Base-by-base conservation (phyloP, 1,140 invertebrate genomes). In the Pomacea maculata region DNA sequence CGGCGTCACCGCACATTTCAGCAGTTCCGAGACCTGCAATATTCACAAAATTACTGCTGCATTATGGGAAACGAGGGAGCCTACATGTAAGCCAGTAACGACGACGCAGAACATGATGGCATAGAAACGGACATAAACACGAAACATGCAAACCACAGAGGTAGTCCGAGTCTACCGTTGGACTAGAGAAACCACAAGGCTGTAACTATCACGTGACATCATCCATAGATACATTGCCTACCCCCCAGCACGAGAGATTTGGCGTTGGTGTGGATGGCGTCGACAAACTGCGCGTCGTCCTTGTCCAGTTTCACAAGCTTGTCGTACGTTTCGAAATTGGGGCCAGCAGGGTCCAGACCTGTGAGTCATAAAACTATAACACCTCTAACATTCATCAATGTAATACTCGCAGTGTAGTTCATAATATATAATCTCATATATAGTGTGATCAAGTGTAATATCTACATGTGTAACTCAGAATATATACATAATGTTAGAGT, bases 261-360 rank as follows among this genome's bases (percentile, higher is more conserved):
- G 1, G 95, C 95, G 89, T 98, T 96, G 7, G 96, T 96, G 88
- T 98, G 97, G 81, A 97, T 95, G 3, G 96, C 93, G 87, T 88
- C 88, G 57, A 88, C 85, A 84, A 88, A 88, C 83, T 94, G 92
- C 5, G 97, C 96, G 88, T 98, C 97, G 17, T 94, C 94, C 19
- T 94, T 94, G 90, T 98, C 97, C 21, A 98, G 92, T 1, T 96
- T 93, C 0, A 97, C 96, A 83, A 96, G 93, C 11, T 94, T 93
- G 73, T 95, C 93, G 0, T 96, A 95, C 83, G 95, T 95, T 84
- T 95, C 95, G 91, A 98, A 98, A 88, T 97, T 95, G 0, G 97
- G 97, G 80, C 96, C 96, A 0, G 97, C 97, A 0, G 97, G 97
- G 92, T 99, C 97, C 84, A 98, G 87, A 4, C 96, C 97, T 89